These are phyloP conservation scores for Cygnus buccinator DNA, from an alignment of 2,113 vertebrate species.

Conservation along the genomic window DNA sequence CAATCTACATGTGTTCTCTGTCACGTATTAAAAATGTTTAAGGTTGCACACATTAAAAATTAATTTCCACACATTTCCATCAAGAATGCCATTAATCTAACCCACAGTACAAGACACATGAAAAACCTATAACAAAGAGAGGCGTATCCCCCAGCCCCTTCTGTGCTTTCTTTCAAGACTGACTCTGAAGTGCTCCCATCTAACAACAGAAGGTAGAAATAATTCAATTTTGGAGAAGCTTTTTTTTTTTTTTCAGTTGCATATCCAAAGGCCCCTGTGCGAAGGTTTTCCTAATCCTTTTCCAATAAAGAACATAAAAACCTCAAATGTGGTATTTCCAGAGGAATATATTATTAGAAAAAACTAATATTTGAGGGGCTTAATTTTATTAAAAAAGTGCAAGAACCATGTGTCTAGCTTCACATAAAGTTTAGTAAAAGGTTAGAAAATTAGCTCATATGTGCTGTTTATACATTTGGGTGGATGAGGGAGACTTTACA, in stretches of 20 bases:
- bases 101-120: neutral
- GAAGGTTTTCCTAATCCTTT: neutral
- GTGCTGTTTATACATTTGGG: neutral
- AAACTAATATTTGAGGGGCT: slow-evolving; percentile 42
- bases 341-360: neutral
- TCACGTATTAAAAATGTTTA: neutral
- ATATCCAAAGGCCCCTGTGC: neutral
- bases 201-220: neutral
- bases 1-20: neutral
- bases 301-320: slow-evolving; percentile 1
- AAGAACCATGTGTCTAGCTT: neutral
- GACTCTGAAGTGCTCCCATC: neutral
- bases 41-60: neutral
- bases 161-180: neutral
- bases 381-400: slow-evolving; percentile 37
- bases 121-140: neutral
- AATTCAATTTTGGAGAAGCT: neutral
- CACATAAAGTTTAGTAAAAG: slow-evolving; percentile 3
- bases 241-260: neutral
- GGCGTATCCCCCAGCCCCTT: neutral
- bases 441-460: slow-evolving; percentile 33
- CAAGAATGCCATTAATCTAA: neutral
- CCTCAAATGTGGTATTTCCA: neutral
- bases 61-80: neutral
- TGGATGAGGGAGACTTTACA: slow-evolving; percentile 19